Conservation (phyloP, 2,888 invertebrate genomes). For the Thereva nobilitata region DNA sequence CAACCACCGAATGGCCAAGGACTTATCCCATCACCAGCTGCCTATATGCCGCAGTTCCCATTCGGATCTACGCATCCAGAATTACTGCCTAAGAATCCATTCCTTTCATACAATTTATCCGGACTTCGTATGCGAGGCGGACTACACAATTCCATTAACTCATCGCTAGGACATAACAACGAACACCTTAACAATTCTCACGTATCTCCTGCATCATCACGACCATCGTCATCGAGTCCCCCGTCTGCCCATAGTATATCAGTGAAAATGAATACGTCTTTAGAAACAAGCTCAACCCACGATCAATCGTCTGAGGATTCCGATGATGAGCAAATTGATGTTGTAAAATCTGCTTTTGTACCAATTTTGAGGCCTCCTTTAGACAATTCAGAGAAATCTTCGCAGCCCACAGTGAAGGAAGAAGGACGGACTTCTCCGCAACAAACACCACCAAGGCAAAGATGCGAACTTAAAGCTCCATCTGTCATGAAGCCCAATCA, state of each 20-base stretch:
- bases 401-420: background rate
- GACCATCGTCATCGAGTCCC: slow-evolving; percentile 56
- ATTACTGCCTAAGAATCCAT: slow-evolving; percentile 62
- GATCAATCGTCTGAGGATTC: slow-evolving; percentile 64
- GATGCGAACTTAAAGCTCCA: slow-evolving; percentile 66
- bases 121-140: slow-evolving; percentile 51
- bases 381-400: slow-evolving; percentile 12
- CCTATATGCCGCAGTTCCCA: slow-evolving; percentile 64
- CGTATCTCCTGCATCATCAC: slow-evolving; percentile 55
- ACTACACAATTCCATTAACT: slow-evolving; percentile 45
- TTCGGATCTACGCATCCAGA: slow-evolving; percentile 61
- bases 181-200: slow-evolving; percentile 46
- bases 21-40: slow-evolving; percentile 64
- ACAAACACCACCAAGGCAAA: slow-evolving; percentile 43
- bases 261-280: slow-evolving; percentile 61
- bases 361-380: slow-evolving; percentile 60
- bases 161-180: slow-evolving; percentile 45
- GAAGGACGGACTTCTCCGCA: slow-evolving; percentile 45
- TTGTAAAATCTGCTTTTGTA: slow-evolving; percentile 75
- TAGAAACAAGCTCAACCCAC: slow-evolving; percentile 66
- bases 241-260: slow-evolving; percentile 45
- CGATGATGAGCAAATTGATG: slow-evolving; percentile 75
- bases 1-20: slow-evolving; percentile 44
- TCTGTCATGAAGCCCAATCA: slow-evolving; percentile 60
- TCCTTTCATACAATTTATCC: slow-evolving; percentile 64